Base-by-base conservation (phyloP, 1,140 invertebrate species). In the Lepidostoma basale region DNA sequence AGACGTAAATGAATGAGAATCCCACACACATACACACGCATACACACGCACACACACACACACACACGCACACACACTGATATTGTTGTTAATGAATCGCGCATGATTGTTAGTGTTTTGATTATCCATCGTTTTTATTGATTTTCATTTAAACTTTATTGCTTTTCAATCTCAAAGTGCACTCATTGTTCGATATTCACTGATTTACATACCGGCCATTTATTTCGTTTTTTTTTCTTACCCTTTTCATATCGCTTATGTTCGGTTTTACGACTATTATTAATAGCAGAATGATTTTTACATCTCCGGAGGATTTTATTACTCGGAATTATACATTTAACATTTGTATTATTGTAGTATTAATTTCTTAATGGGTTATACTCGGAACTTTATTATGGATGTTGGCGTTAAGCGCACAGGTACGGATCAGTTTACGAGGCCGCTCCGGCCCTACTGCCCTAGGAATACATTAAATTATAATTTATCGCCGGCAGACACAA, bases 401-500 rank as follows among this genome's bases (percentile, higher is more conserved):
- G 14, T 12, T 10, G 54, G 36, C 12, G 2, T 59, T 40, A 40
- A 59, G 23, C 5, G 54, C 16, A 59, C 54, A 59, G 54, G 54
- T 40, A 59, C 54, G 54, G 54, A 59, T 59, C 54, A n/a, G 54
- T 59, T 59, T 59, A 59, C 54, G 54, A 59, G 54, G 14, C 36
- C 30, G n/a, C n/a, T n/a, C n/a, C n/a, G n/a, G n/a, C n/a, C n/a
- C n/a, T n/a, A n/a, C n/a, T n/a, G 54, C 54, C 60, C 60, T 63
- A 63, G 60, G 42, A 49, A 63, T 63, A 49, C 42, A 63, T 63
- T 63, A 63, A 63, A 47, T 20, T 33, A 63, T 63, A 63, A 63
- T 63, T 63, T 63, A 63, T 63, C n/a, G 60, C 60, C 60, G 42
- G 44, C 54, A 59, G 54, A 59, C 54, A 59, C 30, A 59, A 59